Base-by-base conservation (phyloP, 1,140 invertebrate genomes). In the Trachymyrmex cornetzi region DNA sequence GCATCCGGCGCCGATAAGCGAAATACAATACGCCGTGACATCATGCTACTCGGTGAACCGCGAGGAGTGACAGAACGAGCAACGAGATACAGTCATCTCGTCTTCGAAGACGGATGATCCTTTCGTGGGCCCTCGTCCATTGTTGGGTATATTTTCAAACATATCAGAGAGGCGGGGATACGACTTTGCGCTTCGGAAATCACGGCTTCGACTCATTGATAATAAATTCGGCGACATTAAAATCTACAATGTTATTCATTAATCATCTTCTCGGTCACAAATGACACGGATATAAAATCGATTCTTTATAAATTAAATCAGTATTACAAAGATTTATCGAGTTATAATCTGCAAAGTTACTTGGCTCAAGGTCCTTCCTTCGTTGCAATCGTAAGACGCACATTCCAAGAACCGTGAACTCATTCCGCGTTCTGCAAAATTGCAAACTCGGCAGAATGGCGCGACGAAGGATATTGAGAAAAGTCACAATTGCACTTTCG, bases 11-110 rank as follows among this genome's bases (percentile, higher is more conserved):
- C 87, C 89, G 92, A 94, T 93, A 93, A 94, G 93, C 93, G 94
- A 93, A 94, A 94, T 93, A 88, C 89, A 90, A 94, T 92, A 91
- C 92, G 74, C 24, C 64, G 82, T 94, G 93, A 94, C 92, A 91
- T 94, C 92, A 94, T 87, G 59, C 77, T 48, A 59, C 72, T 38
- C 64, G 77, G 53, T 80, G 66, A 79, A 86, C n/a, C 75, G 63
- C 84, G 30, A 77, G 48, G 64, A 75, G 59, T 11, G 59, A 64
- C 77, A 1, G 55, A 77, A 69, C 55, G 16, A 53, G 59, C 74
- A 67, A 85, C 14, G 59, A 77, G 59, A 77, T 85, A 84, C 61
- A 88, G 27, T 12, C 59, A 71, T 69, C 75, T 89, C 88, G 14
- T 82, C 85, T 84, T 82, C 55, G 77, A 53, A 34, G 38, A 34